Conservation (phyloP, 2,888 invertebrate genomes). For the Acanthacorydalis orientalis region DNA sequence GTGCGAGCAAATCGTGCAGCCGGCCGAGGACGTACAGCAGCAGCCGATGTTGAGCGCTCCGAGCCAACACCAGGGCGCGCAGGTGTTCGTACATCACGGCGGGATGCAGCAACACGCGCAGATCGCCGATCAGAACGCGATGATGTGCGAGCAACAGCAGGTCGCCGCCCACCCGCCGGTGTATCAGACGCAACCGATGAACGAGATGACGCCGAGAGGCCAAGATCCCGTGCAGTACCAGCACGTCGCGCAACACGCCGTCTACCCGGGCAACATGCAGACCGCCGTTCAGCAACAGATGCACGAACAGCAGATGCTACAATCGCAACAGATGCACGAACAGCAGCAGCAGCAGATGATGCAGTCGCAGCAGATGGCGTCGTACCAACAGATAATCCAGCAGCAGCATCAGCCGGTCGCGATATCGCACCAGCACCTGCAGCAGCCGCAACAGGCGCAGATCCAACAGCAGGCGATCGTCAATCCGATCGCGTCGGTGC, state of each 20-base stretch:
- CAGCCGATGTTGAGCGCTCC: conserved; percentile 1
- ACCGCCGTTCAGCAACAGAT: conserved; percentile 13
- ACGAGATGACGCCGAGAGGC: neutral
- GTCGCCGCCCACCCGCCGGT: conserved; percentile 1
- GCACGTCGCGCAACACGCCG: neutral
- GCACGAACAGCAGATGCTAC: conserved; percentile 16
- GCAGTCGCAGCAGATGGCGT: conserved; percentile 10
- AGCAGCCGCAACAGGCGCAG: conserved; percentile 6
- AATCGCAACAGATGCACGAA: conserved; percentile 18
- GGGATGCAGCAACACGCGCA: no score
- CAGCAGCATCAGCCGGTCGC: conserved; percentile 9
- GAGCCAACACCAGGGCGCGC: conserved; percentile 5
- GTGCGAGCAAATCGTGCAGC: conserved; percentile 37
- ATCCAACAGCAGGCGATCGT: conserved; percentile 7
- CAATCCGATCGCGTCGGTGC: conserved; percentile 16
- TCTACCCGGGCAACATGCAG: conserved; percentile 10
- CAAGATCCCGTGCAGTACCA: conserved; percentile 5
- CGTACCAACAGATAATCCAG: conserved; percentile 21
- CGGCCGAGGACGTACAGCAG: conserved; percentile 12
- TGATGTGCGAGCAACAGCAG: no score
- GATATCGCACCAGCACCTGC: neutral
- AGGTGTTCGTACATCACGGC: neutral
- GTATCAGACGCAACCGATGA: conserved; percentile 3
- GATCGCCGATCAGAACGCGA: no score
- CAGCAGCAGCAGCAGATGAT: conserved; percentile 15